Percentiles rank a stretch among this genome's conserved stretches.
Conservation (phyloP, 37 sponge, comb jelly and placozoan species). For the Axinella damicornis region DNA sequence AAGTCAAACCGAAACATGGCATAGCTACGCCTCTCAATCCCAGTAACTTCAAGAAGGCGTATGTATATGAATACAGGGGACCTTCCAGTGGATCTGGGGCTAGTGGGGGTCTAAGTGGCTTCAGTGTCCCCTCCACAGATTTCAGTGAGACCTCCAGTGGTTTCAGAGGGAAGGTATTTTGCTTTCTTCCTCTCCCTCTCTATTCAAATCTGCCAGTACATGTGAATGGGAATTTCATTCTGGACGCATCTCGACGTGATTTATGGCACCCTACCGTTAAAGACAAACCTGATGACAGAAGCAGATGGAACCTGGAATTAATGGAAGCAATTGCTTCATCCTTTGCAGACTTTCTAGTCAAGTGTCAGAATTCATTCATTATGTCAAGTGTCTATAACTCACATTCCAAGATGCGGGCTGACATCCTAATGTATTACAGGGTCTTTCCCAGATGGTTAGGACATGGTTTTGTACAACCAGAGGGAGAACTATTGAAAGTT, state of each 20-base stretch:
- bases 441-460: constrained; percentile 4
- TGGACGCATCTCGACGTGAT: constrained; percentile 16
- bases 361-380: neutral
- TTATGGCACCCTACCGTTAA: constrained; percentile 18
- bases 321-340: constrained; percentile 67
- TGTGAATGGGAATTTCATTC: constrained; percentile 51
- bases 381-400: neutral
- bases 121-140: too few species aligned
- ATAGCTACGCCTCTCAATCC: constrained; percentile 1
- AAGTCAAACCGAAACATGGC: constrained; percentile 21
- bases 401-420: neutral
- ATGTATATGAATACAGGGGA: too few species aligned
- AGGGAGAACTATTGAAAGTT: neutral
- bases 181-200: constrained; percentile 61
- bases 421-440: neutral
- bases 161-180: constrained; percentile 35
- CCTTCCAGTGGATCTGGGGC: too few species aligned
- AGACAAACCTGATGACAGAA: constrained; percentile 19
- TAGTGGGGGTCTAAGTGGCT: too few species aligned
- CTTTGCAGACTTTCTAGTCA: constrained; percentile 48
- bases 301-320: constrained; percentile 62
- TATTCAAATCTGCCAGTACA: constrained; percentile 45
- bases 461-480: too few species aligned
- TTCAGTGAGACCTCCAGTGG: too few species aligned
- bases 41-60: too few species aligned